Evolutionary conservation across 1,140 invertebrate species (phyloP).

Genomic region (Neodiprion virginianus): DNA sequence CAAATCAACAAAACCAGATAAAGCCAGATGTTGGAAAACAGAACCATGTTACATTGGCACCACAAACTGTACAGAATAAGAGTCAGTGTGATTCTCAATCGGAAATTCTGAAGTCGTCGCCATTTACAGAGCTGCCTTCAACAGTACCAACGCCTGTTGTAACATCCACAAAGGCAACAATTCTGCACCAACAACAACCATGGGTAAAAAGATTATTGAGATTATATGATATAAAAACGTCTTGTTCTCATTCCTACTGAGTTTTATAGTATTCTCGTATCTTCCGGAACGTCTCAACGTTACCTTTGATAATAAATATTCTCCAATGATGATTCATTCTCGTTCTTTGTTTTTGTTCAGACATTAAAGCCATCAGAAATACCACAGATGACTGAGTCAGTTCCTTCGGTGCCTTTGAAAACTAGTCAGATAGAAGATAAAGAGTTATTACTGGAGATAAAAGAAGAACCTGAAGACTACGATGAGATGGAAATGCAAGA

Average conservation of each 20-base stretch:
- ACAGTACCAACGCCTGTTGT: slow-evolving; percentile 24
- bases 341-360: slow-evolving; percentile 22
- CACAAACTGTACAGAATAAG: slow-evolving; percentile 5
- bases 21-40: slow-evolving; percentile 11
- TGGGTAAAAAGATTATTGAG: slow-evolving; percentile 28
- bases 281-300: no score
- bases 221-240: no score
- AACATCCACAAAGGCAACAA: slow-evolving; percentile 26
- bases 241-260: no score
- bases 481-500: slow-evolving; percentile 48
- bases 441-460: slow-evolving; percentile 48
- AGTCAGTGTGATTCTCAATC: background rate
- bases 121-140: background rate
- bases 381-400: slow-evolving; percentile 27
- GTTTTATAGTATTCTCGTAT: no score
- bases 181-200: slow-evolving; percentile 35
- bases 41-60: background rate
- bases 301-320: no score
- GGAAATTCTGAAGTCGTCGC: background rate
- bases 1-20: background rate
- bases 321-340: no score
- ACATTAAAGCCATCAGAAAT: slow-evolving; percentile 33
- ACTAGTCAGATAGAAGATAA: slow-evolving; percentile 33
- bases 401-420: slow-evolving; percentile 3
- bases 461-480: slow-evolving; percentile 57